Evolutionary conservation across 2,113 vertebrate species (phyloP).

Genomic region (Philantomba maxwellii): DNA sequence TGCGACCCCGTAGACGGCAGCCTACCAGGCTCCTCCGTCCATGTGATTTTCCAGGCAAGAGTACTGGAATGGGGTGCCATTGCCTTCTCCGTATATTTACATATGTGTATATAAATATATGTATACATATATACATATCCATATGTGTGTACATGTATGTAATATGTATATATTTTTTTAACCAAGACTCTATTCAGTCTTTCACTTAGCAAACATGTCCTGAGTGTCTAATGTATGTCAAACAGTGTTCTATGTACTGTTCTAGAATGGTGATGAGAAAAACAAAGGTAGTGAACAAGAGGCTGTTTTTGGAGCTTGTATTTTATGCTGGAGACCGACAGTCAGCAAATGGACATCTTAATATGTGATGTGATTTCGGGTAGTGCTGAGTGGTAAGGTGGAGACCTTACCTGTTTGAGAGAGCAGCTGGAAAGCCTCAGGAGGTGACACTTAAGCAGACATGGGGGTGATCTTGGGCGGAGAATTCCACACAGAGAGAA

Average conservation of each 20-base stretch:
- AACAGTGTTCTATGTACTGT: not conserved
- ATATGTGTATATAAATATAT: not conserved
- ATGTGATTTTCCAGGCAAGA: too few relatives aligned
- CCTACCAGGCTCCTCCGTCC: too few relatives aligned
- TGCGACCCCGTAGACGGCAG: too few relatives aligned
- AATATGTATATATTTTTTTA: not conserved
- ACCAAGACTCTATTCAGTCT: not conserved
- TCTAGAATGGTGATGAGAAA: not conserved
- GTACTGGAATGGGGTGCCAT: too few relatives aligned
- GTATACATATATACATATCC: not conserved
- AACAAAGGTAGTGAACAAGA: not conserved
- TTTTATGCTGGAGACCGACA: not conserved
- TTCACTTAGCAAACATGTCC: not conserved
- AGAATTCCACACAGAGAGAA: not conserved
- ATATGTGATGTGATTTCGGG: not conserved
- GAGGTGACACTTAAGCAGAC: not conserved
- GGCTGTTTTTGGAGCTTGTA: not conserved
- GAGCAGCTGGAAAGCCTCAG: not conserved
- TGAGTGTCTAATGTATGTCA: not conserved
- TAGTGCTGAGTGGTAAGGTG: not conserved
- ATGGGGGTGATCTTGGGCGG: not conserved
- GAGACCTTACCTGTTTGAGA: not conserved
- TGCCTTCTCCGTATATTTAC: too few relatives aligned
- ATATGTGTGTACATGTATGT: not conserved
- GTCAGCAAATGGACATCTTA: not conserved